Percentiles rank a stretch among this genome's conserved stretches.
These are phyloP conservation scores for Margaritifera margaritifera DNA, from an alignment of 2,888 invertebrate genomes.

Conservation along the genomic window DNA sequence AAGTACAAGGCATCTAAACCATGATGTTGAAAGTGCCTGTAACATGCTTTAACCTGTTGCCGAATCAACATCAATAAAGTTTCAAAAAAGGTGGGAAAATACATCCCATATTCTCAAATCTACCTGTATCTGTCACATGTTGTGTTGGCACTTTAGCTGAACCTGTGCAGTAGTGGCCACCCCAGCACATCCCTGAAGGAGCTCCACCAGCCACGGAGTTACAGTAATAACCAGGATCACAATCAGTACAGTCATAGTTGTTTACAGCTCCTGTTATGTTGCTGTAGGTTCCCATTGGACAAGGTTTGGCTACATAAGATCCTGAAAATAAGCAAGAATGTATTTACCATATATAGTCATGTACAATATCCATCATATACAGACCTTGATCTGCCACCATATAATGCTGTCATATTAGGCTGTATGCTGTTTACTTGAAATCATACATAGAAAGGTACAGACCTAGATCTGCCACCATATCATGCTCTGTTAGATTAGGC, in stretches of 20 bases:
- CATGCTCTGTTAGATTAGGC: too few relatives aligned
- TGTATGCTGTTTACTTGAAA: too few relatives aligned
- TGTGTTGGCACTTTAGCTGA: slow-evolving; percentile 57
- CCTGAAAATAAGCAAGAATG: slow-evolving; percentile 40
- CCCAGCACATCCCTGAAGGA: slow-evolving; percentile 55
- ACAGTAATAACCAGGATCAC: slow-evolving; percentile 67
- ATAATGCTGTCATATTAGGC: too few relatives aligned
- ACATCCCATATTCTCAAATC: slow-evolving; percentile 1
- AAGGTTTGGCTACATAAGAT: slow-evolving; percentile 60
- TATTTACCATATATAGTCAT: neutral
- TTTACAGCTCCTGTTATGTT: slow-evolving; percentile 68
- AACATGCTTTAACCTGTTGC: too few relatives aligned
- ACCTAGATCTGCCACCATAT: too few relatives aligned
- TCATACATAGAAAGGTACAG: too few relatives aligned
- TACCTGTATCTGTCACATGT: slow-evolving; percentile 57
- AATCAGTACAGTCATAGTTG: slow-evolving; percentile 63
- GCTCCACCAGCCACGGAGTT: slow-evolving; percentile 56
- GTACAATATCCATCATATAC: neutral
- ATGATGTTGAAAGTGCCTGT: too few relatives aligned
- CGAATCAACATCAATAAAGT: neutral
- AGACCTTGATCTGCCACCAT: too few relatives aligned
- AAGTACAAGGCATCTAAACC: too few relatives aligned
- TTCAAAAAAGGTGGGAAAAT: neutral
- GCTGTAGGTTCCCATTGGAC: slow-evolving; percentile 70
- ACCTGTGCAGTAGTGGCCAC: slow-evolving; percentile 56